Conservation (phyloP, 2,797 vertebrate species). For the Salarias fasciatus region DNA sequence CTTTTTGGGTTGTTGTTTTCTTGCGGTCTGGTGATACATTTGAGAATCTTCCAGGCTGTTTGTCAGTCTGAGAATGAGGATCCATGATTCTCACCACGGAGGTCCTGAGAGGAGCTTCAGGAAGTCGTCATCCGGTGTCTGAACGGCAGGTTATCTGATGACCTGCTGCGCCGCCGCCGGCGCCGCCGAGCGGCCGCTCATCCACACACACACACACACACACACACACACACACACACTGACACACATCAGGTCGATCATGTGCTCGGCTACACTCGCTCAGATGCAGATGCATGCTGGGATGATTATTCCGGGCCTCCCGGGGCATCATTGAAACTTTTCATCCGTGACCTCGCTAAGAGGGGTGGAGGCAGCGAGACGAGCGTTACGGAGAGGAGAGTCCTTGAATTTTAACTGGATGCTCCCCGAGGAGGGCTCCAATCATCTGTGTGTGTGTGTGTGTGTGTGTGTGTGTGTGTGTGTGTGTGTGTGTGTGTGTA, state of each 20-base stretch:
- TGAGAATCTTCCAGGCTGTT: slow-evolving; percentile 21
- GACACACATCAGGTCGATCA: slow-evolving; percentile 59
- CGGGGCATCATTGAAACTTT: slow-evolving; percentile 68
- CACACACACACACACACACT: slow-evolving; percentile 15
- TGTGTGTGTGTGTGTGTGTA: slow-evolving; percentile 57
- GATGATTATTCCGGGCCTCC: slow-evolving; percentile 58
- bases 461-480: slow-evolving; percentile 54
- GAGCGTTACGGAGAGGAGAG: slow-evolving; percentile 53
- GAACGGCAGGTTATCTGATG: too few species aligned
- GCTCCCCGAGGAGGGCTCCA: slow-evolving; percentile 57
- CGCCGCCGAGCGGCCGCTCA: slow-evolving; percentile 15
- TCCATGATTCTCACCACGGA: too few species aligned
- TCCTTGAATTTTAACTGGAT: slow-evolving; percentile 75
- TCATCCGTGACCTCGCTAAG: slow-evolving; percentile 68
- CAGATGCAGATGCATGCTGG: slow-evolving; percentile 57
- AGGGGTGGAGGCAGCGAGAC: slow-evolving; percentile 48
- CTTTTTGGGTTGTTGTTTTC: too few species aligned
- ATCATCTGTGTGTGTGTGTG: slow-evolving; percentile 62
- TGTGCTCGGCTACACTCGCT: slow-evolving; percentile 47
- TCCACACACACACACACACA: slow-evolving; percentile 28
- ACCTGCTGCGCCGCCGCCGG: slow-evolving; percentile 6
- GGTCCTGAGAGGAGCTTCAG: too few species aligned
- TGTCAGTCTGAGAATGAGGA: slow-evolving; percentile 28
- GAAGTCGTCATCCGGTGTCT: too few species aligned
- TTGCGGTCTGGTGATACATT: too few species aligned